These are phyloP conservation scores for Recurvirostra avosetta DNA, from an alignment of 2,113 vertebrate species.

Conservation along the genomic window DNA sequence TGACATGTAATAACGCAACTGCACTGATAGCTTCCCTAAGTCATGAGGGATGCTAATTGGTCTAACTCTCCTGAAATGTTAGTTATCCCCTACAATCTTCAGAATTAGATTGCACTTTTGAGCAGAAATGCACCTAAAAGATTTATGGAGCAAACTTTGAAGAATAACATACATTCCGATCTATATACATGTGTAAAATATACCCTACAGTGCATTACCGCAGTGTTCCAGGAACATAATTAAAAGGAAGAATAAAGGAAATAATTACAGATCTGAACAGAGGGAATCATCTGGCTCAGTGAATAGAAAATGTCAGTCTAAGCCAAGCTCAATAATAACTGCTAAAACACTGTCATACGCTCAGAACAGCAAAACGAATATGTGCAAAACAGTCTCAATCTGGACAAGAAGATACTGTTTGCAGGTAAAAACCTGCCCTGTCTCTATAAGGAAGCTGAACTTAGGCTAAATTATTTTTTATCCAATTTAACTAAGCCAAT, in stretches of 20 bases:
- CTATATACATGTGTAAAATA: background rate
- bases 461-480: background rate
- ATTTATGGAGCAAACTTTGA: background rate
- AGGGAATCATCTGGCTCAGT: conserved; percentile 19
- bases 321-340: conserved; percentile 3
- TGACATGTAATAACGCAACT: background rate
- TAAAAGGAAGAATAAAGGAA: conserved; percentile 32
- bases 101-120: background rate
- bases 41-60: background rate
- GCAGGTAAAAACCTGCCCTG: conserved; percentile 33
- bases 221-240: conserved; percentile 9
- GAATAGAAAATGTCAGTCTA: conserved; percentile 9
- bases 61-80: background rate
- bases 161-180: background rate
- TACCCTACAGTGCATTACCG: background rate
- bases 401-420: background rate
- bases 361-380: background rate
- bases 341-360: background rate
- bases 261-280: conserved; percentile 22
- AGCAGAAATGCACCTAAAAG: background rate
- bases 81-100: background rate
- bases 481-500: background rate
- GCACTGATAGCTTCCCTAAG: background rate
- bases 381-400: background rate
- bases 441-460: background rate